Evolutionary conservation across 1,140 invertebrate species (phyloP).

Genomic region (Argopecten irradians): DNA sequence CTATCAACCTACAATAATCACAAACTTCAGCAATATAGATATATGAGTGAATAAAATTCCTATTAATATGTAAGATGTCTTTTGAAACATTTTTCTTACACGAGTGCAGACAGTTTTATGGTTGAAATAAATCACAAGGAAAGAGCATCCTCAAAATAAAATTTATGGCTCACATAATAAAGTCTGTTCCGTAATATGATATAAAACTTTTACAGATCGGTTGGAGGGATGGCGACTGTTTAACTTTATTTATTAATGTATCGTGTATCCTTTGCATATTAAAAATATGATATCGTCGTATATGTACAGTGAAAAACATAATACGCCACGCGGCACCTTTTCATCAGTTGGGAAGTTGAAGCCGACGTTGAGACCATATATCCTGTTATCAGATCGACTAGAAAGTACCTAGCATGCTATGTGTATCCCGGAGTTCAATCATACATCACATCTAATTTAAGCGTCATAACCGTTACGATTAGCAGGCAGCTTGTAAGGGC

Average conservation of each 20-base stretch:
- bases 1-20: background rate
- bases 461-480: constrained; percentile 21
- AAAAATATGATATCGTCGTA: background rate
- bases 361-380: background rate
- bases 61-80: background rate
- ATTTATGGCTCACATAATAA: background rate
- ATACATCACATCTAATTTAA: constrained; percentile 11
- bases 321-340: constrained; percentile 13
- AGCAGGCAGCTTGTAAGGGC: constrained; percentile 11
- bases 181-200: constrained; percentile 1
- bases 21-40: background rate
- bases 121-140: background rate
- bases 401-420: background rate
- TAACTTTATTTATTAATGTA: constrained; percentile 1
- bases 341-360: background rate
- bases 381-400: background rate
- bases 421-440: background rate
- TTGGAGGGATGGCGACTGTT: background rate
- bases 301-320: background rate
- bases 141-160: background rate
- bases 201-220: background rate
- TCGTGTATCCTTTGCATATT: constrained; percentile 15
- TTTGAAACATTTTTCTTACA: background rate
- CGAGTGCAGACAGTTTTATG: background rate
- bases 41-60: background rate